A percentile compares a stretch with the other conserved stretches of the same genome.
These are phyloP conservation scores for Botrylloides violaceus DNA, from an alignment of 23 tunicate genomes.

Conservation along the genomic window DNA sequence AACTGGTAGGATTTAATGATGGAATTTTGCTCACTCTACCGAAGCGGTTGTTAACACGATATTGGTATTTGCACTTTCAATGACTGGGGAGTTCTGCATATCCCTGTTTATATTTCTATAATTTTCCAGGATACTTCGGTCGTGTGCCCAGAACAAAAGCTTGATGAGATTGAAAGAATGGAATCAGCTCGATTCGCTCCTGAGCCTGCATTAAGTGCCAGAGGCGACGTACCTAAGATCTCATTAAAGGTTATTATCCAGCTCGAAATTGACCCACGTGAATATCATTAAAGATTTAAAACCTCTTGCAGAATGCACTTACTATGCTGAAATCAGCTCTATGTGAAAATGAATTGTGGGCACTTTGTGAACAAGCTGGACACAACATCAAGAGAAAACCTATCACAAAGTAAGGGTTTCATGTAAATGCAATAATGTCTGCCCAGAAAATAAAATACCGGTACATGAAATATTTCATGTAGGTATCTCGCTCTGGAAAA, in stretches of 20 bases:
- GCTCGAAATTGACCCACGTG: not conserved
- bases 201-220: conserved; percentile 39
- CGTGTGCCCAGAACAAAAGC: not conserved
- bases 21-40: too few relatives aligned
- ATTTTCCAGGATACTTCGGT: not conserved
- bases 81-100: too few relatives aligned
- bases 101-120: too few relatives aligned
- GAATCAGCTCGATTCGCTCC: not conserved
- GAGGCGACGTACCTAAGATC: conserved; percentile 48
- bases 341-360: conserved; percentile 76
- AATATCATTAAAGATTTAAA: not conserved
- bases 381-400: conserved; percentile 11
- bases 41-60: too few relatives aligned
- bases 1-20: too few relatives aligned
- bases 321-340: conserved; percentile 46
- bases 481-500: conserved; percentile 49
- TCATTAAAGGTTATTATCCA: conserved; percentile 15
- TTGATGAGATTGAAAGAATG: not conserved
- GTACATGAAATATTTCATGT: not conserved
- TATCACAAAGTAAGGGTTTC: not conserved
- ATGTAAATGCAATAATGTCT: not conserved
- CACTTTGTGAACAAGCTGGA: conserved; percentile 73
- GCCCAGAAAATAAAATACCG: not conserved
- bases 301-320: conserved; percentile 24
- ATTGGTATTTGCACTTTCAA: too few relatives aligned